phyloP scores from a whole-genome alignment of 2,113 vertebrate species.

The Tupaia chinensis region DNA sequence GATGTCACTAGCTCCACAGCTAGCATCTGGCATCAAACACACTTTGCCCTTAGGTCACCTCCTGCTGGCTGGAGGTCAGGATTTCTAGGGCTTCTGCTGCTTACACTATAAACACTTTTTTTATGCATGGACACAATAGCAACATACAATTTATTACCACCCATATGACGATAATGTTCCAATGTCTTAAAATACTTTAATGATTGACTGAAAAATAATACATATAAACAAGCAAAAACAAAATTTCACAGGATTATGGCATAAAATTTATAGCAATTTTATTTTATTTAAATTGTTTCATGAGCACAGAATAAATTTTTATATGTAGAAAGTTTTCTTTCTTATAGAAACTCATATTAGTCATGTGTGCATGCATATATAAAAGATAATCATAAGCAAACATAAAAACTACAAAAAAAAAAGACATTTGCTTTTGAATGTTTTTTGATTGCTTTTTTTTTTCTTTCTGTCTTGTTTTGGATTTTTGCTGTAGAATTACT shows the following conservation, averaged over 20 bases:
- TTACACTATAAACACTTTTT: not conserved
- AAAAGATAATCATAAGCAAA: not conserved
- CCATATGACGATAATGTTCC: not conserved
- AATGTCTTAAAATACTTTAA: not conserved
- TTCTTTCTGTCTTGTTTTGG: not conserved
- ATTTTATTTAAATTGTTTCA: not conserved
- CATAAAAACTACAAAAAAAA: not conserved
- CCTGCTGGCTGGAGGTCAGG: not conserved
- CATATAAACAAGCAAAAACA: not conserved
- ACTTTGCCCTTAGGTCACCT: not conserved
- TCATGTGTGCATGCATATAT: not conserved
- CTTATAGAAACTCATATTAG: not conserved
- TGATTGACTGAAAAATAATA: not conserved
- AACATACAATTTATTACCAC: not conserved
- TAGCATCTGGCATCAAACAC: not conserved
- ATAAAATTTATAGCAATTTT: not conserved
- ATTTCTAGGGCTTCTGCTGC: not conserved
- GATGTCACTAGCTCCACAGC: not conserved
- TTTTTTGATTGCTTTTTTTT: not conserved
- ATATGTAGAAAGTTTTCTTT: not conserved
- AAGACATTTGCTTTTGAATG: not conserved
- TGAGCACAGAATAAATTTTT: not conserved
- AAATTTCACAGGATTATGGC: not conserved
- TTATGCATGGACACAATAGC: not conserved
- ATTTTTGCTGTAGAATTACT: not conserved